Base-by-base conservation (phyloP, 1,140 invertebrate genomes). In the Agraylea sexmaculata region DNA sequence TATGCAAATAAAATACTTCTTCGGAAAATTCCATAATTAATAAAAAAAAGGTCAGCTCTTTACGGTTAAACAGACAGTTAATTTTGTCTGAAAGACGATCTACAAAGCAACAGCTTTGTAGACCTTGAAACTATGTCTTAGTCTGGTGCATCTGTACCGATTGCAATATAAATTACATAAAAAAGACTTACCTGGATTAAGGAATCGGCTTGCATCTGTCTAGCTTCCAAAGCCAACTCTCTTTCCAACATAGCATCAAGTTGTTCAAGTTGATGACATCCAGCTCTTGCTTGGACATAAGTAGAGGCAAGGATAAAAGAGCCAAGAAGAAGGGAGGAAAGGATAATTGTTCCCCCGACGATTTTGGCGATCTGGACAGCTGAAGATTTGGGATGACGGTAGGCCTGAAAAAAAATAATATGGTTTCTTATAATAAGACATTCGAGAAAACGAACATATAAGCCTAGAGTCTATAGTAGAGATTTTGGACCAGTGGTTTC, bases 291-390 rank as follows among this genome's bases (percentile, higher is more conserved):
- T 51, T 80, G 74, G n/a, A 89, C 72, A 69, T 82, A 89, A 45
- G 83, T 77, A 4, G 80, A 76, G 19, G 82, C 80, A 44, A 89
- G 59, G 50, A 87, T 80, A 55, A 85, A 85, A 38, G 77, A 68
- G 18, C 84, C 84, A 44, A 87, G 60, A 29, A 87, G 72, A 45
- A 87, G 69, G 5, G 80, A 77, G 22, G 83, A 77, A 1, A 77
- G 71, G 35, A 87, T 74, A 37, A 89, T 67, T 31, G 84, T 87
- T 37, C 81, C 64, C 13, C 80, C 83, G 11, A 78, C 75, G 52
- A 87, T 86, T 57, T 77, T 75, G 2, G 85, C 80, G 36, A 87
- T 81, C 59, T 87, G 83, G 11, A 87, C 79, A 27, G 81, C 75
- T 10, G 78, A 74, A 32, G 78, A 77, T 50, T 73, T 69, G 22